Percentiles rank a stretch among this genome's conserved stretches.
phyloP scores from a whole-genome alignment of 2,113 vertebrate genomes.

The Rana temporaria region DNA sequence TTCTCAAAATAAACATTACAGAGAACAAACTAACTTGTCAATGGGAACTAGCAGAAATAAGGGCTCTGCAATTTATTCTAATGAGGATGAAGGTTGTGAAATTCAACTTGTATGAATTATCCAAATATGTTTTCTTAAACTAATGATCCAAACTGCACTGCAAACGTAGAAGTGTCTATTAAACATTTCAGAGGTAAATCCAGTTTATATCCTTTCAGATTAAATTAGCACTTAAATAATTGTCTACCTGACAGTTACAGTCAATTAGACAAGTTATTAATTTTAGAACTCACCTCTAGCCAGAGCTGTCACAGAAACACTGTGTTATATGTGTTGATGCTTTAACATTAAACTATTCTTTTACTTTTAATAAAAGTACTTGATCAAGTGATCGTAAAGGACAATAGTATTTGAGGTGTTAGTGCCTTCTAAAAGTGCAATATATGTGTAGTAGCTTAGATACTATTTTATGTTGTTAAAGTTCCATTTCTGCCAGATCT shows the following conservation, averaged over 20 bases:
- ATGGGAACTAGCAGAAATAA: background rate
- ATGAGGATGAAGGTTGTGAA: conserved; percentile 5
- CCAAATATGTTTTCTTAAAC: conserved; percentile 34
- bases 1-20: background rate
- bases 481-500: conserved; percentile 2
- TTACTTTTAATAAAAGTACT: background rate
- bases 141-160: conserved; percentile 32
- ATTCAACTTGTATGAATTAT: conserved; percentile 31
- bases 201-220: conserved; percentile 29
- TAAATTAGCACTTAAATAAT: conserved; percentile 43
- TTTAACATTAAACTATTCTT: background rate
- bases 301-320: conserved; percentile 22
- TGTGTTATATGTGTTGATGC: background rate
- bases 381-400: conserved; percentile 34
- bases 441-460: background rate
- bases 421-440: conserved; percentile 3
- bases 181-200: conserved; percentile 26
- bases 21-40: background rate
- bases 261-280: conserved; percentile 49
- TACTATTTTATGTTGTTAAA: conserved; percentile 3
- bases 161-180: conserved; percentile 23
- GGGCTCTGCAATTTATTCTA: background rate
- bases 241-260: conserved; percentile 42
- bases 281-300: conserved; percentile 36
- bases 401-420: conserved; percentile 3